A percentile compares a stretch with the other conserved stretches of the same genome.
Conservation (phyloP, 2,888 invertebrate genomes). For the Cataglyphis livida region DNA sequence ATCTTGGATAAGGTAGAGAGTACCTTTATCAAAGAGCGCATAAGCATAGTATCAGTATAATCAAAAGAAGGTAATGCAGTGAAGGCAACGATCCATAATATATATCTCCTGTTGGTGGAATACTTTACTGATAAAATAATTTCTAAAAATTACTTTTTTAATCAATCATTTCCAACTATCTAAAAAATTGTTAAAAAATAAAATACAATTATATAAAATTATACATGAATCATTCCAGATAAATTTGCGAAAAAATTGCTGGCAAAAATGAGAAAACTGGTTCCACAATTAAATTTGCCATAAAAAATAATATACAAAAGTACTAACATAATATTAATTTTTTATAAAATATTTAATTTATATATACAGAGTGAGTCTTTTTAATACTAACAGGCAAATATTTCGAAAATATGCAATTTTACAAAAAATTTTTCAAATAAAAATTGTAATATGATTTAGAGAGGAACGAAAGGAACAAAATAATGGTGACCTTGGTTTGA, state of each 20-base stretch:
- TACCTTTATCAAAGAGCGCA: constrained; percentile 4
- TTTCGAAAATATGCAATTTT: no score
- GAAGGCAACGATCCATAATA: not conserved
- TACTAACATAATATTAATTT: not conserved
- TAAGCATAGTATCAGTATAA: not conserved
- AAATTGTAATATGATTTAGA: no score
- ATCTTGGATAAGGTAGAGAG: not conserved
- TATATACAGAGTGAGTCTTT: no score
- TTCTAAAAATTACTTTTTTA: not conserved
- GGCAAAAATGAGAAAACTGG: not conserved
- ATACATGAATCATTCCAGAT: not conserved
- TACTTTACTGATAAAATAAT: not conserved
- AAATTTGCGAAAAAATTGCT: not conserved
- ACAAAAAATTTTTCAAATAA: no score
- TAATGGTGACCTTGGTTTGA: no score
- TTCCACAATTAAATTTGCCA: not conserved
- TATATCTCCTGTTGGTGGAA: constrained; percentile 1
- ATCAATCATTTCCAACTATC: not conserved
- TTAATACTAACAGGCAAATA: no score
- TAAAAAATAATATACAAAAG: not conserved
- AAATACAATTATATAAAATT: not conserved
- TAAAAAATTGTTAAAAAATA: not conserved
- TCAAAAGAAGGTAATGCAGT: constrained; percentile 9
- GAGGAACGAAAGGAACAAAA: no score
- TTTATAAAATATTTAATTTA: not conserved